Base-by-base conservation (phyloP, 2,888 invertebrate species). In the Ophonus ardosiacus region DNA sequence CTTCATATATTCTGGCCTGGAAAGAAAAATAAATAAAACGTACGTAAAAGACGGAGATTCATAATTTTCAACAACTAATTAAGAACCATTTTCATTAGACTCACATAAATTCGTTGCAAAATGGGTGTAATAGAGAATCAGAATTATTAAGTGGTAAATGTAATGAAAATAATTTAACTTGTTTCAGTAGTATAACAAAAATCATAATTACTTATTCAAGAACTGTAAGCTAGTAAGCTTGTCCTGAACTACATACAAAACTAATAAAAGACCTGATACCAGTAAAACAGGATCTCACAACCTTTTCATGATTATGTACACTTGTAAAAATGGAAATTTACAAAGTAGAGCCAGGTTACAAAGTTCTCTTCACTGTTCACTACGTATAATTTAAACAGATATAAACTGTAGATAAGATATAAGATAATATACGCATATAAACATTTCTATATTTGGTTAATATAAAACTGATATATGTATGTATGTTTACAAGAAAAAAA, bases 251-350 rank as follows among this genome's bases (percentile, higher is more conserved):
- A 59, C 7, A 59, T 59, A 59, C 7, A 59, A 59, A 59, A 59
- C 59, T 59, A 59, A 59, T 59, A 59, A 59, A 59, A 59, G 59
- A 59, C 59, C 18, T 59, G 59, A 18, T 59, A 59, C 59, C 59
- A 59, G 59, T 15, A 59, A 59, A 59, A 59, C 59, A 59, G 59
- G 59, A 18, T 59, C 18, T 59, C 59, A n/a, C 59, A 59, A 59
- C 59, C 15, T 17, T 56, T 59, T 59, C 59, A 51, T 51, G 43
- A 51, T 51, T 51, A 51, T 10, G 43, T 51, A 51, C 43, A 51
- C 13, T 51, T 51, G 43, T 51, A 51, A 51, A 51, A 51, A 51
- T 51, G 43, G 43, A 51, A 51, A 51, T 51, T 51, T 51, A 51
- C 43, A 51, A 51, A 51, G 43, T 51, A 51, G 1, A 51, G 31